phyloP scores from a whole-genome alignment of 2,888 invertebrate genomes.

The Apeira syringaria region DNA sequence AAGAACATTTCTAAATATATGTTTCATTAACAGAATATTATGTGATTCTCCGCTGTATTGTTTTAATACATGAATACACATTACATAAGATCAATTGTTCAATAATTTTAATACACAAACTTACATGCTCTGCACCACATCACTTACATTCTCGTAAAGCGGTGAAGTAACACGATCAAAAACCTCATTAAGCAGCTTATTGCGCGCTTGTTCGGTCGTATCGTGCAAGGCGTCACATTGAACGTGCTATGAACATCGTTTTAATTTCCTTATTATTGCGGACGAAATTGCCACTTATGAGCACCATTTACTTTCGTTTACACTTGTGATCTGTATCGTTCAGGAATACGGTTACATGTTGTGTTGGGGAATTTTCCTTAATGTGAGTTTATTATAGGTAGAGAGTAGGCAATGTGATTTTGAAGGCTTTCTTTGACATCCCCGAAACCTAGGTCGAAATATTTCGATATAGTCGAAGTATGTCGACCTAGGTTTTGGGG shows the following conservation, averaged over 20 bases:
- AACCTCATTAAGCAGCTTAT: conserved; percentile 19
- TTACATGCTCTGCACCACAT: too few relatives aligned
- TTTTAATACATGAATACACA: too few relatives aligned
- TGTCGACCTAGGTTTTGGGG: conserved; percentile 5
- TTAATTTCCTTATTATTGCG: conserved; percentile 30
- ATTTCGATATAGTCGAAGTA: conserved; percentile 9
- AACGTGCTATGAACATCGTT: conserved; percentile 21
- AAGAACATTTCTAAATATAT: too few relatives aligned
- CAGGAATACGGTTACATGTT: not conserved
- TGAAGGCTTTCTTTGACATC: too few relatives aligned
- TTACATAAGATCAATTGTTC: too few relatives aligned
- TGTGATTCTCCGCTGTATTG: too few relatives aligned
- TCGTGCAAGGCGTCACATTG: conserved; percentile 16
- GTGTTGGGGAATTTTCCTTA: not conserved
- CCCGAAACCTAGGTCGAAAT: too few relatives aligned
- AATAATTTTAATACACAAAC: too few relatives aligned
- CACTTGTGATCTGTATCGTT: conserved; percentile 3
- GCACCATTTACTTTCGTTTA: not conserved
- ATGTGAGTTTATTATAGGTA: conserved; percentile 17
- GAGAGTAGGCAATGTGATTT: too few relatives aligned
- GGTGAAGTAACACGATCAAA: conserved; percentile 10
- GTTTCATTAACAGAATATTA: too few relatives aligned
- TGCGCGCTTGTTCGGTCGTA: conserved; percentile 10
- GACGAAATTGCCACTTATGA: conserved; percentile 11
- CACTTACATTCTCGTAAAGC: too few relatives aligned